phyloP scores from a whole-genome alignment of 1,140 invertebrate species.

The Bombus superbus region DNA sequence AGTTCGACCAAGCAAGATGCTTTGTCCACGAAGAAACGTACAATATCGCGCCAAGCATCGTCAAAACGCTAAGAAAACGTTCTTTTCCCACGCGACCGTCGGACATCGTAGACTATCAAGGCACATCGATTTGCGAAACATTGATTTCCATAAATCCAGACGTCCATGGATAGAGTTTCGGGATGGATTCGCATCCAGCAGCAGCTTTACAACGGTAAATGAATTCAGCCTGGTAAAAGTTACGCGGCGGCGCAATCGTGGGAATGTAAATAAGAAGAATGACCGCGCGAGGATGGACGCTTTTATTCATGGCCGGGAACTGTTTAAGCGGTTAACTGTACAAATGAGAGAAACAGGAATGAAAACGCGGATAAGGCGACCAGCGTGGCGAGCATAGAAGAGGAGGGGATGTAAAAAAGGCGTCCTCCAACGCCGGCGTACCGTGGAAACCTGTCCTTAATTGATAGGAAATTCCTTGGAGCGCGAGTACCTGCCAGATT shows the following conservation, averaged over 20 bases:
- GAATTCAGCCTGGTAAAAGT: slow-evolving; percentile 30
- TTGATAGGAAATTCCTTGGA: slow-evolving; percentile 80
- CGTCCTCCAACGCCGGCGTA: slow-evolving; percentile 43
- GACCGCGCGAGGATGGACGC: slow-evolving; percentile 25
- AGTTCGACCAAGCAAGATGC: too few species aligned
- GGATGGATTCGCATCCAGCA: slow-evolving; percentile 7
- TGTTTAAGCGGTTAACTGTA: slow-evolving; percentile 65
- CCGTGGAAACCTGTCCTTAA: slow-evolving; percentile 79
- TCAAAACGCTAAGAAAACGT: background rate
- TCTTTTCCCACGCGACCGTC: background rate
- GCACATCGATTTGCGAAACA: background rate
- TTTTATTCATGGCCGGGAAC: slow-evolving; percentile 45
- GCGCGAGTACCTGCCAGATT: slow-evolving; percentile 71
- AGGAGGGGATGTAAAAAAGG: slow-evolving; percentile 51
- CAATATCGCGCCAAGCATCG: background rate
- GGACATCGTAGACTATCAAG: background rate
- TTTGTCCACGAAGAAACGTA: too few species aligned
- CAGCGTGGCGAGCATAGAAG: background rate
- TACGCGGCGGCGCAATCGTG: slow-evolving; percentile 13
- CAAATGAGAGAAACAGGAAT: slow-evolving; percentile 62
- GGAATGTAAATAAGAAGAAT: slow-evolving; percentile 55
- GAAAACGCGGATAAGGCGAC: slow-evolving; percentile 18
- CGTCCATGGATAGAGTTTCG: background rate
- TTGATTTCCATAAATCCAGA: slow-evolving; percentile 37
- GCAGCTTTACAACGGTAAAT: slow-evolving; percentile 32